These are phyloP conservation scores for Drosophila atripex DNA, from an alignment of 2,888 invertebrate species.

Conservation along the genomic window DNA sequence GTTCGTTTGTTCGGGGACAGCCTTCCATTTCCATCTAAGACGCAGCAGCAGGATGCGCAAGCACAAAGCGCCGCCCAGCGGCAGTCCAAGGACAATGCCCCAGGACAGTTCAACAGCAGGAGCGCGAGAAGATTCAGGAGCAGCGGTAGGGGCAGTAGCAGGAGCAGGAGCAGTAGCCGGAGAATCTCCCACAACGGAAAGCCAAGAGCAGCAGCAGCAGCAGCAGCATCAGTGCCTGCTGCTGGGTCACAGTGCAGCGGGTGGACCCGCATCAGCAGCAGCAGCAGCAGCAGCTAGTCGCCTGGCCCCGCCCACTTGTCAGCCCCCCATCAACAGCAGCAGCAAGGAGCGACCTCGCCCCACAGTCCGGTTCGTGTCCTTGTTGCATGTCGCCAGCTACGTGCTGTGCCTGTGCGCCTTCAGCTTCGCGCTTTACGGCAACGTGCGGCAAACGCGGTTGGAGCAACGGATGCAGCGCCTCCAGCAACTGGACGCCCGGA, in stretches of 20 bases:
- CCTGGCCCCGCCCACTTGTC: constrained; percentile 48
- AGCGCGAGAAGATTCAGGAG: constrained; percentile 23
- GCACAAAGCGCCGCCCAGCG: constrained; percentile 73
- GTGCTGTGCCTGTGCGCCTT: constrained; percentile 83
- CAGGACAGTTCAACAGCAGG: constrained; percentile 45
- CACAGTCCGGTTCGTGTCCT: constrained; percentile 71
- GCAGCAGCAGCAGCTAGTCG: constrained; percentile 50
- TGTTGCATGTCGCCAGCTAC: constrained; percentile 82
- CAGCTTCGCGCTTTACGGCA: constrained; percentile 83
- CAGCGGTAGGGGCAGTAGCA: constrained; percentile 31
- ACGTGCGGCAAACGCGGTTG: constrained; percentile 82
- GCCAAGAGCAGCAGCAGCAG: constrained; percentile 25
- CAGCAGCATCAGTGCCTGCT: constrained; percentile 60
- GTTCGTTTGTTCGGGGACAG: constrained; percentile 44
- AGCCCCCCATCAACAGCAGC: constrained; percentile 40
- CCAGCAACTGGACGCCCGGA: constrained; percentile 83
- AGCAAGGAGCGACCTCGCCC: constrained; percentile 58
- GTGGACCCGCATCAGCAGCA: constrained; percentile 35
- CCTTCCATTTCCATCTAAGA: constrained; percentile 42
- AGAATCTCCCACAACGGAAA: constrained; percentile 39
- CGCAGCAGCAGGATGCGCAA: constrained; percentile 72
- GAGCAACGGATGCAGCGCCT: constrained; percentile 82
- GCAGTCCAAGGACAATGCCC: constrained; percentile 66
- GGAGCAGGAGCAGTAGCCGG: constrained; percentile 26
- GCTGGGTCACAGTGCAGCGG: constrained; percentile 53